Base-by-base conservation (phyloP, 2,888 invertebrate genomes). In the Zygogramma bicolorata region DNA sequence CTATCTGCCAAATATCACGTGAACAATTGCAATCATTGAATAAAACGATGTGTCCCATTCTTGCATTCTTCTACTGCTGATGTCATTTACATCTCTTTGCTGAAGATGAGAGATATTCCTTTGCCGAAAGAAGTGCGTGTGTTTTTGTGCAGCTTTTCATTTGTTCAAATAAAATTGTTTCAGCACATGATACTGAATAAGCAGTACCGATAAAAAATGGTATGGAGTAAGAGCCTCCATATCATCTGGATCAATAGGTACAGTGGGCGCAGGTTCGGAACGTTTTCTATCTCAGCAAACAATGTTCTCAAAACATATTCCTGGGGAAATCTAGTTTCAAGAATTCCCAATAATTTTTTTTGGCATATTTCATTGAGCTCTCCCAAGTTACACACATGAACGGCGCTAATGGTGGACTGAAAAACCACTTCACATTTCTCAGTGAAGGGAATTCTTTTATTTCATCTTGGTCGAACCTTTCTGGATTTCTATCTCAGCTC, bases 181-280 rank as follows among this genome's bases (percentile, higher is more conserved):
- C 31, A 31, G 4, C 31, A 31, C 66, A 70, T 70, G 70, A 53
- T 67, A 27, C 27, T 60, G 67, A 20, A 70, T 65, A 15, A 70
- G 25, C 8, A 66, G 42, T 66, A 60, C 40, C n/a, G 62, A 40
- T 59, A 49, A 72, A 49, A n/a, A 59, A 74, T 58, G 77, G 46
- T 53, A n/a, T 18, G n/a, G 31, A 34, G 34, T 58, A 31, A 31
- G 31, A 31, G 31, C 31, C 31, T 6, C 4, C 31, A 31, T 31
- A 31, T 31, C 31, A 31, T 10, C 13, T 57, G 3, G 20, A 25
- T 25, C 20, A n/a, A 4, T 31, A 7, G 31, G 7, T 31, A 31
- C 7, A 34, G 10, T 34, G 10, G 10, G 8, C 34, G 8, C 10
- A 13, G 3, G 13, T 34, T 34, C 34, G 13, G n/a, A n/a, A n/a